Conservation (phyloP, 2,888 invertebrate species). For the Schizaphis graminum region DNA sequence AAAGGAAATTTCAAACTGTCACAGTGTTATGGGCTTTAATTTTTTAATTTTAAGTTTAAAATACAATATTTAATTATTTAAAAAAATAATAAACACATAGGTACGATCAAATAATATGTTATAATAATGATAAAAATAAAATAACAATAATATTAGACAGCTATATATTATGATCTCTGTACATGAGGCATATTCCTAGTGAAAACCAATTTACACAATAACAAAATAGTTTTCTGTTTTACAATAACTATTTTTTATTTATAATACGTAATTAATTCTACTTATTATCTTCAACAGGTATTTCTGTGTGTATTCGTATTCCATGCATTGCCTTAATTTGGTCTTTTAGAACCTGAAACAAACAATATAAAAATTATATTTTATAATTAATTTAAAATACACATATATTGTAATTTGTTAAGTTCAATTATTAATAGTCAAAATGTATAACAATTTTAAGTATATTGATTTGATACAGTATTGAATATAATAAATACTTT, state of each 20-base stretch:
- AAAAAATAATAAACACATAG: too few species aligned
- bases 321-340: constrained; percentile 90
- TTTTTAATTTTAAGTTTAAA: too few species aligned
- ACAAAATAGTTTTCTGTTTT: neutral
- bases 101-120: neutral
- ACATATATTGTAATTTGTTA: neutral
- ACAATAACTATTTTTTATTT: neutral
- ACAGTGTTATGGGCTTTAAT: too few species aligned
- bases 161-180: neutral
- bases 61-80: too few species aligned
- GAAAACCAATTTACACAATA: neutral
- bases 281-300: constrained; percentile 67
- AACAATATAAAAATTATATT: constrained; percentile 41
- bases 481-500: neutral
- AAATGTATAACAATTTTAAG: neutral
- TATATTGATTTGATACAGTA: neutral
- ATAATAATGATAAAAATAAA: neutral
- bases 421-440: neutral
- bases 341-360: constrained; percentile 76
- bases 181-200: neutral
- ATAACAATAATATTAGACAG: neutral
- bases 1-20: too few species aligned
- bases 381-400: neutral
- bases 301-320: constrained; percentile 81
- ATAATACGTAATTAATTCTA: neutral